These are phyloP conservation scores for Caprella mutica DNA, from an alignment of 2,888 invertebrate genomes.

Conservation along the genomic window DNA sequence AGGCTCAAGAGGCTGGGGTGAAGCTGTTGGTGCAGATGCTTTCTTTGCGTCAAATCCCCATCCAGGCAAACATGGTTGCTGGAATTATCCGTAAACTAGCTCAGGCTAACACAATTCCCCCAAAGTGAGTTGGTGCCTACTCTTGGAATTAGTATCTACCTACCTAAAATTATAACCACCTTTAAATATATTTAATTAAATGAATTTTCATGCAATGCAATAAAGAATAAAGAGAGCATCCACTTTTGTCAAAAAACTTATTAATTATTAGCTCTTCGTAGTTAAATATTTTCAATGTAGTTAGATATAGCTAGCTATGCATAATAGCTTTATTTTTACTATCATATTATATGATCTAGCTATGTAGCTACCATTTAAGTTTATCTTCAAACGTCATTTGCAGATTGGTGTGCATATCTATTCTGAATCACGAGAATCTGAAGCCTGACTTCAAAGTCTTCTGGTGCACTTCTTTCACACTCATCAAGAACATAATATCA, in stretches of 20 bases:
- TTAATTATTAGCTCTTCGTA: too few species aligned
- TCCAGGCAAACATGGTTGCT: constrained; percentile 1
- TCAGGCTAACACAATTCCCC: not conserved
- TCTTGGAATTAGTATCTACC: too few species aligned
- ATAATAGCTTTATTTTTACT: too few species aligned
- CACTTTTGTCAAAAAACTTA: too few species aligned
- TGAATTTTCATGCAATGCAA: too few species aligned
- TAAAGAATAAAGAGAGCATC: too few species aligned
- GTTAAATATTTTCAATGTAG: too few species aligned
- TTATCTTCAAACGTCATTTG: not conserved
- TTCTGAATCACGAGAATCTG: constrained; percentile 1
- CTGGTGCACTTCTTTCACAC: constrained; percentile 77
- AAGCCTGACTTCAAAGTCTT: constrained; percentile 63
- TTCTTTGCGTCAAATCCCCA: not conserved
- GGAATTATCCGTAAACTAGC: constrained; percentile 4
- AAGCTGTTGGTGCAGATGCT: constrained; percentile 3
- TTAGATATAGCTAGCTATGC: too few species aligned
- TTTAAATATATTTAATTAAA: too few species aligned
- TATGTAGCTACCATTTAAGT: too few species aligned
- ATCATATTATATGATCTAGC: too few species aligned
- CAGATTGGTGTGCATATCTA: not conserved
- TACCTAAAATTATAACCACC: too few species aligned
- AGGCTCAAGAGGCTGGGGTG: constrained; percentile 4
- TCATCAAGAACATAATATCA: constrained; percentile 72
- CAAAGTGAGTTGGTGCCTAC: not conserved